Base-by-base conservation (phyloP, 2,797 vertebrate genomes). In the Naso thynnoides region DNA sequence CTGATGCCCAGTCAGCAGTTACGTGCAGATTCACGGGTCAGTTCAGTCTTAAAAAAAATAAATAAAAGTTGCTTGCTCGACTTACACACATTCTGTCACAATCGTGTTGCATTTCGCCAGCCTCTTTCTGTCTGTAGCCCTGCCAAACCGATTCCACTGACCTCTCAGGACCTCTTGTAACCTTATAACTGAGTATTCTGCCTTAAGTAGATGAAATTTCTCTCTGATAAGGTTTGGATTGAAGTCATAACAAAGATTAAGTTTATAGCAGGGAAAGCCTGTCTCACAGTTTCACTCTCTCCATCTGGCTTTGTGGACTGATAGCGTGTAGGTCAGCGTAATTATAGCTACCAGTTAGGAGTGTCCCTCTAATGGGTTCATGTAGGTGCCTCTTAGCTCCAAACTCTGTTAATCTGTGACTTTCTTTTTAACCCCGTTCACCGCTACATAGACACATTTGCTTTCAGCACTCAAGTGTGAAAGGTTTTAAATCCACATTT, bases 1-100 rank as follows among this genome's bases (percentile, higher is more conserved):
- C 50, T 48, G 44, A 15, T 76, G 84, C 73, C 2, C 38, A 50
- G 68, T 88, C 90, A 90, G 88, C 87, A 81, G 21, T 72, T 52
- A 39, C 6, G 19, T 29, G 16, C 47, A 49, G 50, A 77, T 36
- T 78, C 78, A 56, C 15, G 27, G 64, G 59, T 63, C 57, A 71
- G 13, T 21, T 54, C 6, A n/a, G 55, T 44, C 3, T 36, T 38
- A 60, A 8, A 8, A 27, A 38, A 31, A 54, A 60, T n/a, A 45
- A 42, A n/a, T 19, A 1, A 8, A 36, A 45, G 10, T 57, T 57
- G 0, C 15, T 15, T n/a, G n/a, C n/a, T n/a, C n/a, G n/a, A n/a
- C n/a, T n/a, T n/a, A n/a, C n/a, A n/a, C n/a, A n/a, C n/a, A n/a
- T n/a, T n/a, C n/a, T n/a, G n/a, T n/a, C n/a, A n/a, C n/a, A n/a